These are phyloP conservation scores for Drosophila recens DNA, from an alignment of 2,888 invertebrate species.

Conservation along the genomic window DNA sequence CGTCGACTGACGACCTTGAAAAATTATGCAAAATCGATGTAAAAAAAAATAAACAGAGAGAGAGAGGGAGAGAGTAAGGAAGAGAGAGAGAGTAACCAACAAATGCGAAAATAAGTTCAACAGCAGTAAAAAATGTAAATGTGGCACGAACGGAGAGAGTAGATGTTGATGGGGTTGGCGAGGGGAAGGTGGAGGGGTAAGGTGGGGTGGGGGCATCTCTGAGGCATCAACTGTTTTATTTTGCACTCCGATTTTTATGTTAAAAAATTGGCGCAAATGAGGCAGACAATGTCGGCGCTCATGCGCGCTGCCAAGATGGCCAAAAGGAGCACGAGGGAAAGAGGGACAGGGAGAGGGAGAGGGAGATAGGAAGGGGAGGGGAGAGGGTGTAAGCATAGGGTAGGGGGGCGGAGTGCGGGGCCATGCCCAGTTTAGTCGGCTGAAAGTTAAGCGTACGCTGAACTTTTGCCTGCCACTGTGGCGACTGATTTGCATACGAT, in stretches of 20 bases:
- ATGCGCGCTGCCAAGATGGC: slow-evolving; percentile 61
- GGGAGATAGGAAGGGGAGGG: not conserved
- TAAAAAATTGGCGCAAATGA: slow-evolving; percentile 82
- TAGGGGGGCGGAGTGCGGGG: slow-evolving; percentile 4
- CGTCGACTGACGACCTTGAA: slow-evolving; percentile 82
- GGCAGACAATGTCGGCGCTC: slow-evolving; percentile 80
- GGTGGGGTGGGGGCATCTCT: slow-evolving; percentile 10
- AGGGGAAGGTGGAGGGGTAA: not conserved
- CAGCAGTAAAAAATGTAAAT: slow-evolving; percentile 76
- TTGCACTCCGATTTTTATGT: slow-evolving; percentile 75
- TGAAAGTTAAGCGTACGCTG: slow-evolving; percentile 80
- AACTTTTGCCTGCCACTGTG: slow-evolving; percentile 74
- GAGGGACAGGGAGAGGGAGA: slow-evolving; percentile 1
- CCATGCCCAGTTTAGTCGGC: slow-evolving; percentile 56
- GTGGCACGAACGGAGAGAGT: slow-evolving; percentile 71
- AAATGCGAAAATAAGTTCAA: slow-evolving; percentile 79
- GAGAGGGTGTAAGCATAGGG: slow-evolving; percentile 18
- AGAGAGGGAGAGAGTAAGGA: slow-evolving; percentile 40
- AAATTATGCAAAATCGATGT: slow-evolving; percentile 84
- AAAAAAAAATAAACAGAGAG: slow-evolving; percentile 59
- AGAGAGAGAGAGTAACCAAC: slow-evolving; percentile 57
- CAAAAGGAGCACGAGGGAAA: not conserved
- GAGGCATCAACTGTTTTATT: slow-evolving; percentile 53
- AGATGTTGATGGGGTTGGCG: slow-evolving; percentile 4
- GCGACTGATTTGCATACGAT: slow-evolving; percentile 81